Evolutionary conservation across 2,888 invertebrate genomes (phyloP).

Genomic region (Leptura quadrifasciata): DNA sequence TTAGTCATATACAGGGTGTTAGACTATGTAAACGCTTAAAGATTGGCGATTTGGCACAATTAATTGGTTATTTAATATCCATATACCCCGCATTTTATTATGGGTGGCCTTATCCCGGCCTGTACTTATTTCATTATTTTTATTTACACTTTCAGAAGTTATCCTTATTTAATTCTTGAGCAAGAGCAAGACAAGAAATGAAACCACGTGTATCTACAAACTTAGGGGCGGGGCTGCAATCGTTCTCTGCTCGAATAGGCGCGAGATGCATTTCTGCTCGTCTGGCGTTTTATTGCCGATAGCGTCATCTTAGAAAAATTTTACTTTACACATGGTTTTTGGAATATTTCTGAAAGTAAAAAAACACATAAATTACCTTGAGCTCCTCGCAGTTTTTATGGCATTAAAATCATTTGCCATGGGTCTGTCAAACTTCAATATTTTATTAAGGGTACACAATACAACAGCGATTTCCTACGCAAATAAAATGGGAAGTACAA

Average conservation of each 20-base stretch:
- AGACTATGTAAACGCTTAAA: not conserved
- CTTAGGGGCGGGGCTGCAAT: too few species aligned
- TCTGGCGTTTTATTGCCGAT: too few species aligned
- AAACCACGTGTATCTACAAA: too few species aligned
- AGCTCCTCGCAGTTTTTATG: conserved; percentile 26
- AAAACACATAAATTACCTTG: conserved; percentile 36
- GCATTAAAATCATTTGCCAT: conserved; percentile 6
- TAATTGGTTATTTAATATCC: conserved; percentile 14
- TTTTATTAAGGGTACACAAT: conserved; percentile 41
- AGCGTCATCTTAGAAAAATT: too few species aligned
- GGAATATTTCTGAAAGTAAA: conserved; percentile 22
- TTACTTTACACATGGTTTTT: conserved; percentile 37
- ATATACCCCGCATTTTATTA: conserved; percentile 1
- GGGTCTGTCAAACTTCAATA: conserved; percentile 12
- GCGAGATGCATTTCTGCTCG: too few species aligned
- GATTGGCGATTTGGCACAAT: not conserved
- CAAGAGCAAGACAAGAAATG: too few species aligned
- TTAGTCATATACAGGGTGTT: not conserved
- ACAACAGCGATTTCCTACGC: not conserved
- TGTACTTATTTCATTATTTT: too few species aligned
- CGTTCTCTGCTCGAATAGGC: too few species aligned
- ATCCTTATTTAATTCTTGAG: too few species aligned
- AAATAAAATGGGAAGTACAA: not conserved
- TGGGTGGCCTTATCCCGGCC: not conserved
- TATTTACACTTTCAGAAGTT: too few species aligned